These are phyloP conservation scores for Tupiocoris notatus DNA, from an alignment of 2,888 invertebrate genomes.

Conservation along the genomic window DNA sequence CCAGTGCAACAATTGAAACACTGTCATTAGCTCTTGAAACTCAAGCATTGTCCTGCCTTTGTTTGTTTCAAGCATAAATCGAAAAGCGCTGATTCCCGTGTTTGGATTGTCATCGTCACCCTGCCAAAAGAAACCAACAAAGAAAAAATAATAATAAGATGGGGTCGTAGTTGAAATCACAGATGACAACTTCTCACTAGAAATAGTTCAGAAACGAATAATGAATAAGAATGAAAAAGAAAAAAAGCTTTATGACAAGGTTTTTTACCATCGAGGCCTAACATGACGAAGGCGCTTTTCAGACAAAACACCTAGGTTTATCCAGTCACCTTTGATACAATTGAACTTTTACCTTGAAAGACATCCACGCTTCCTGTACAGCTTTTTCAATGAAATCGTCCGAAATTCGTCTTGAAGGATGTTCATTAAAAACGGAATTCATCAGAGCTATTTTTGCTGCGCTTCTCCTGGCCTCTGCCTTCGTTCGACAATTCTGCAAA, in stretches of 20 bases:
- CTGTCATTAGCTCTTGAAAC: conserved; percentile 97
- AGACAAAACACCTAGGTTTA: no score
- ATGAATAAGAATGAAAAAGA: no score
- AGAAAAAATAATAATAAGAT: background rate
- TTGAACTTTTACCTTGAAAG: conserved; percentile 68
- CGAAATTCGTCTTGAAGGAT: conserved; percentile 86
- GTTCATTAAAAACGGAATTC: conserved; percentile 96
- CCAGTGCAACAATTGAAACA: conserved; percentile 93
- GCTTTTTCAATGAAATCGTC: conserved; percentile 94
- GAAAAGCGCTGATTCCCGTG: conserved; percentile 72
- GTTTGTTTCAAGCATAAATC: conserved; percentile 66
- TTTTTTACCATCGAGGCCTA: no score
- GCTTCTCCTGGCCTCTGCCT: conserved; percentile 89
- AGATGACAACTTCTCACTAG: no score
- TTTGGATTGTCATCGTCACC: conserved; percentile 60
- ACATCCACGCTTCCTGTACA: conserved; percentile 84
- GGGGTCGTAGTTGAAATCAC: no score
- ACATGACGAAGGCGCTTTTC: no score
- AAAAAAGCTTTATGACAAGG: no score
- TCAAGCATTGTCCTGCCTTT: conserved; percentile 85
- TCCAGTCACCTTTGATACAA: no score
- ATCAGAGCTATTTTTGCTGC: conserved; percentile 94
- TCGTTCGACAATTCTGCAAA: conserved; percentile 83
- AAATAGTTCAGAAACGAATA: no score
- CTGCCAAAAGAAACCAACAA: conserved; percentile 46